A percentile compares a stretch with the other conserved stretches of the same genome.
phyloP scores from a whole-genome alignment of 2,888 invertebrate species.

The Thymelicus lineola region DNA sequence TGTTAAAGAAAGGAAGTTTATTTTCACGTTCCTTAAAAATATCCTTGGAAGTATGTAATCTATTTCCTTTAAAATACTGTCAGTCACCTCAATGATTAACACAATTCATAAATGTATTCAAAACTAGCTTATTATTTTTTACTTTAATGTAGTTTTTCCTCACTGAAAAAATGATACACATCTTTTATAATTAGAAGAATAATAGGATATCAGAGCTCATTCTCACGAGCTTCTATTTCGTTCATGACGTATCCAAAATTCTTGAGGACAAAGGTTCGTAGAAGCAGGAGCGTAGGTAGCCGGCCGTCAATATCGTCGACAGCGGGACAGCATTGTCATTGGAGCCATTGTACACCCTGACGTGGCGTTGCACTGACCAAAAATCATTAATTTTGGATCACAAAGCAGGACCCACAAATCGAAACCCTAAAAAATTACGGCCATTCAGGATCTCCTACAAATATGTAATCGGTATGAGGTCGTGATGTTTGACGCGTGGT shows the following conservation, averaged over 20 bases:
- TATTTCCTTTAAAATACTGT: too few species aligned
- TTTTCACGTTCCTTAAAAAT: too few species aligned
- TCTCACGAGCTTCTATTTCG: constrained; percentile 69
- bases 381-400: constrained; percentile 85
- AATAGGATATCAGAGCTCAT: constrained; percentile 62
- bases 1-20: too few species aligned
- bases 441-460: constrained; percentile 76
- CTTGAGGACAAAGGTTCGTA: constrained; percentile 70
- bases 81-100: too few species aligned
- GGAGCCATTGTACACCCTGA: constrained; percentile 69
- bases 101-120: too few species aligned
- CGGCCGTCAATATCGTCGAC: constrained; percentile 80
- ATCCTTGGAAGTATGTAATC: too few species aligned
- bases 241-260: constrained; percentile 77
- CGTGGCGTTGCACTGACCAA: constrained; percentile 78
- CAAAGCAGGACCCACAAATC: constrained; percentile 84
- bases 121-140: background rate
- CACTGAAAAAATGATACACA: constrained; percentile 37
- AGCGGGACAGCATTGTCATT: constrained; percentile 83
- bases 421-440: constrained; percentile 75
- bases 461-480: constrained; percentile 57
- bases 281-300: constrained; percentile 76
- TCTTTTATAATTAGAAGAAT: constrained; percentile 29
- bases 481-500: constrained; percentile 25
- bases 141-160: background rate